Conservation (phyloP, 2,797 vertebrate genomes). For the Premnoplex brunnescens region DNA sequence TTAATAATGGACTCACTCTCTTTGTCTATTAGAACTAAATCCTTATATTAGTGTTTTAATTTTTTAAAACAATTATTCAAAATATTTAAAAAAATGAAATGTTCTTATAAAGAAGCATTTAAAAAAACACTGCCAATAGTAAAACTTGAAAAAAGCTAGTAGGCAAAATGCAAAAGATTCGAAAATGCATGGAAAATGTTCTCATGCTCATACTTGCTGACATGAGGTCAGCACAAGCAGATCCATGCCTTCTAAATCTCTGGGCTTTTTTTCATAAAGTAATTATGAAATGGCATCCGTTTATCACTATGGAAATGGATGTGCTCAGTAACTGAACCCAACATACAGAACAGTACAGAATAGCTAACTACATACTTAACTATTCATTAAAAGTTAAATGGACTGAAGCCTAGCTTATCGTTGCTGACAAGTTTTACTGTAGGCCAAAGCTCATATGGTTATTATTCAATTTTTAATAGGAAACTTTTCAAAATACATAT, state of each 20-base stretch:
- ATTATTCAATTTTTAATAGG: neutral
- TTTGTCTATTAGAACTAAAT: neutral
- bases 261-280: neutral
- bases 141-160: neutral
- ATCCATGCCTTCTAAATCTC: neutral
- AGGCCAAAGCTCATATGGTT: neutral
- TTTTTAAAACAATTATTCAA: neutral
- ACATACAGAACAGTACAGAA: neutral
- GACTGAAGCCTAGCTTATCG: neutral
- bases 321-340: neutral
- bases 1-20: neutral
- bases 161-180: neutral
- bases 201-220: neutral
- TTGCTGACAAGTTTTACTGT: neutral
- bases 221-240: neutral
- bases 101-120: neutral
- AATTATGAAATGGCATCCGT: neutral
- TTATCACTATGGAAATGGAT: constrained; percentile 12
- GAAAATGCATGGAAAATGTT: neutral
- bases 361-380: neutral
- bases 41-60: neutral
- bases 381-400: neutral
- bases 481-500: neutral
- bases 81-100: neutral
- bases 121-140: neutral